Evolutionary conservation across 2,797 vertebrate species (phyloP), one percentile per base, ranked within the genome.

Genomic region (Malacoctenus gilli): DNA sequence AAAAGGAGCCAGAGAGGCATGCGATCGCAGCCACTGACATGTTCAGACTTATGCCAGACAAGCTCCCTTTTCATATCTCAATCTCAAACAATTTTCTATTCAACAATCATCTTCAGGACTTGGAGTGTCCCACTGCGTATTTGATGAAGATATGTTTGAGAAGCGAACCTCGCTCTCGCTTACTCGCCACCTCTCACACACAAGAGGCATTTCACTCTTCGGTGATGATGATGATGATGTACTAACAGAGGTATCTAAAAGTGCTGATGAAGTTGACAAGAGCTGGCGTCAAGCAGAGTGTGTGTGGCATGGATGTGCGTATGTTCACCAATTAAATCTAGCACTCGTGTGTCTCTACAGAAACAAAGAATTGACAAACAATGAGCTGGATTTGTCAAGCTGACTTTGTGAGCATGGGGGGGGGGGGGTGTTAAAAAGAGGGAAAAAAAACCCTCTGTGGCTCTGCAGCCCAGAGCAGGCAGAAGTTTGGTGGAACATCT

Each of bases 21-120:
- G 87, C 84, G 68, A 71, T 60, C 75, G 28, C 79, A 62, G 59
- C 76, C 71, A 44, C 61, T 63, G 75, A 88, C 89, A 83, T 84
- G 91, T 89, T 85, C 78, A 86, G 82, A 85, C 89, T 81, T 61
- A 81, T 84, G 67, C 77, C n/a, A n/a, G n/a, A 76, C 77, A 76
- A 75, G 74, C 66, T 79, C 54, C 15, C 76, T 46, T 71, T 80
- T 86, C 75, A 77, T 79, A 80, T 76, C 75, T 72, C 59, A 35
- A 66, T 58, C 75, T 51, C 80, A 38, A 53, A 81, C 70, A 37
- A 58, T 82, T 72, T 80, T 66, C 77, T 79, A 78, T 82, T 82
- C 79, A 77, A 61, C 80, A 77, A 76, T 72, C 83, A 55, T 73
- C 70, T 83, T 55, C 58, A 0, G 42, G 61, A 68, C 76, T 61